phyloP scores from a whole-genome alignment of 2,797 vertebrate species.

The Hapalemur alaotrensis region DNA sequence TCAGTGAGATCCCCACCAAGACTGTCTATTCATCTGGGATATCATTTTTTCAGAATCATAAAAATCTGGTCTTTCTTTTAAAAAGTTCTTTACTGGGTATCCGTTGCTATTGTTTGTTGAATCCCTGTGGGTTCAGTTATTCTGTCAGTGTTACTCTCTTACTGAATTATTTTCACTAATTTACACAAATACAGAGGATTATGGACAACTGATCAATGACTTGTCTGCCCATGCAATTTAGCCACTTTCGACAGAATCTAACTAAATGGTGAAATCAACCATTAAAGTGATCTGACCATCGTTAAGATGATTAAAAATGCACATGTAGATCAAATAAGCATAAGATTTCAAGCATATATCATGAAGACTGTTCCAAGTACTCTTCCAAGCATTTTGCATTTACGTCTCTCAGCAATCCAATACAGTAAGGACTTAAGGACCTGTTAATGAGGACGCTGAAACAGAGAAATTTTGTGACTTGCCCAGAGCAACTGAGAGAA shows the following conservation, averaged over 20 bases:
- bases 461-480: background rate
- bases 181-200: background rate
- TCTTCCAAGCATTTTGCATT: background rate
- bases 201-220: background rate
- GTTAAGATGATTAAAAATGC: background rate
- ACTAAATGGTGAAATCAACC: constrained; percentile 19
- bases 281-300: background rate
- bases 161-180: background rate
- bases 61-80: background rate
- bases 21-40: background rate
- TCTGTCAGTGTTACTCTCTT: background rate
- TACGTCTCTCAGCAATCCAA: background rate
- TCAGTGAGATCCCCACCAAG: background rate
- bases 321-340: background rate
- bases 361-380: background rate
- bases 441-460: background rate
- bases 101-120: background rate
- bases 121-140: background rate
- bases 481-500: background rate
- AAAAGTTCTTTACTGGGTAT: background rate
- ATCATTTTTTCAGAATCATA: background rate
- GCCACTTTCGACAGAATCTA: background rate
- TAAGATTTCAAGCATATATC: background rate
- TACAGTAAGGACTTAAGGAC: background rate
- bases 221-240: background rate